phyloP scores from a whole-genome alignment of 2,113 vertebrate genomes.

The Calyptommatus sinebrachiatus region DNA sequence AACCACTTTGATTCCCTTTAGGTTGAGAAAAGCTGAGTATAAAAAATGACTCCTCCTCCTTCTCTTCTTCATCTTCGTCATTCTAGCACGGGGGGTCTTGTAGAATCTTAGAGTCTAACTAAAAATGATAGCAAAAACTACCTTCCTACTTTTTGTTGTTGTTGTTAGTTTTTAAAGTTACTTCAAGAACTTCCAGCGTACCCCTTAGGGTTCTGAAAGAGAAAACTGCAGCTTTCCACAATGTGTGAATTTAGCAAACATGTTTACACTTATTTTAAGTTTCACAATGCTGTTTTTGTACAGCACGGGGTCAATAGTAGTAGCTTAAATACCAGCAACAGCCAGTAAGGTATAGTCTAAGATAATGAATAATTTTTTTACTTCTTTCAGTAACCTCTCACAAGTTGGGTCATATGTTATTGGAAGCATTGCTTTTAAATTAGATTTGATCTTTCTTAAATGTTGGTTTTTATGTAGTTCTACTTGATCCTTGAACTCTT shows the following conservation, averaged over 20 bases:
- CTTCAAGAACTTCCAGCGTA: no score
- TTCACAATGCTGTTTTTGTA: neutral
- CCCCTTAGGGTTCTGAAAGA: no score
- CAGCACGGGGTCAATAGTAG: neutral
- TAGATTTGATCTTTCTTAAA: slow-evolving; percentile 30
- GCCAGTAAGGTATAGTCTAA: neutral
- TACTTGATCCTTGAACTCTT: slow-evolving; percentile 40
- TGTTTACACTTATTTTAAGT: neutral
- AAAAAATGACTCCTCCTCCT: no score
- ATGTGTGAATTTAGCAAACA: neutral
- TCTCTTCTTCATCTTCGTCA: no score
- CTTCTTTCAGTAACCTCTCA: neutral
- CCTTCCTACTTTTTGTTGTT: no score
- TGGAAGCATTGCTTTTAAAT: neutral
- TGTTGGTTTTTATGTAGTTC: slow-evolving; percentile 36
- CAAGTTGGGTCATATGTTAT: neutral
- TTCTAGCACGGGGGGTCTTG: no score
- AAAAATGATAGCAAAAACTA: no score
- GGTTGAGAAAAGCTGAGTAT: no score
- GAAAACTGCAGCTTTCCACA: neutral
- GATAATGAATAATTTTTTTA: neutral
- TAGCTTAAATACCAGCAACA: neutral
- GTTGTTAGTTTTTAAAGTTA: no score
- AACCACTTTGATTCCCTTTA: no score
- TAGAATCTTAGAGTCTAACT: no score